Conservation (phyloP, 2,797 vertebrate genomes). For the Ambastaia sidthimunki region DNA sequence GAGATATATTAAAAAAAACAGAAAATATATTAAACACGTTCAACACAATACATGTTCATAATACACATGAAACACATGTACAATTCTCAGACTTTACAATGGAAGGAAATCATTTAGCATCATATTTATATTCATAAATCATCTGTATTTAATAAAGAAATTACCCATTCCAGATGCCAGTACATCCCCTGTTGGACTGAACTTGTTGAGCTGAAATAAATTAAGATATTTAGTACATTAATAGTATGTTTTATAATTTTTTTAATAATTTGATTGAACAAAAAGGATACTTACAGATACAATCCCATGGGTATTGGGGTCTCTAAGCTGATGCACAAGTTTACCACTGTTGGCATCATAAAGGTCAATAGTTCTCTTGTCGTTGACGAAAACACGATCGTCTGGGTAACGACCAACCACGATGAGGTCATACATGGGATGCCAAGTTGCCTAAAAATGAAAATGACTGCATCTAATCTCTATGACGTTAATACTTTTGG, state of each 20-base stretch:
- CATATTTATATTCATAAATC: neutral
- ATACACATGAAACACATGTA: no score
- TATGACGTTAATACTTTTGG: neutral
- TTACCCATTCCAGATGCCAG: conserved; percentile 92
- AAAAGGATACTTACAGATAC: conserved; percentile 83
- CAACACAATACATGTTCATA: no score
- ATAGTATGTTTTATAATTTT: neutral
- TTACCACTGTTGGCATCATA: conserved; percentile 86
- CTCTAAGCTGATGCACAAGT: conserved; percentile 85
- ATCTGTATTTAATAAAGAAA: conserved; percentile 40
- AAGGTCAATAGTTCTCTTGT: conserved; percentile 87
- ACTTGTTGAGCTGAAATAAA: conserved; percentile 89
- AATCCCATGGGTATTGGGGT: conserved; percentile 85
- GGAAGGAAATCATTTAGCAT: neutral
- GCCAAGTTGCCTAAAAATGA: conserved; percentile 88
- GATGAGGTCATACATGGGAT: conserved; percentile 89
- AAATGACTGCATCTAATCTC: neutral
- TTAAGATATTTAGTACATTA: neutral
- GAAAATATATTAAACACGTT: no score
- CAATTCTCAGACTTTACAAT: neutral
- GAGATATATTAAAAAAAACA: no score
- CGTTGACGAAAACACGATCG: conserved; percentile 78
- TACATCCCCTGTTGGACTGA: conserved; percentile 88
- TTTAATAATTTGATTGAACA: neutral
- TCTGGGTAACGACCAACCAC: conserved; percentile 91